Evolutionary conservation across 2,888 invertebrate genomes (phyloP).

Genomic region (Sinotaia quadrata): DNA sequence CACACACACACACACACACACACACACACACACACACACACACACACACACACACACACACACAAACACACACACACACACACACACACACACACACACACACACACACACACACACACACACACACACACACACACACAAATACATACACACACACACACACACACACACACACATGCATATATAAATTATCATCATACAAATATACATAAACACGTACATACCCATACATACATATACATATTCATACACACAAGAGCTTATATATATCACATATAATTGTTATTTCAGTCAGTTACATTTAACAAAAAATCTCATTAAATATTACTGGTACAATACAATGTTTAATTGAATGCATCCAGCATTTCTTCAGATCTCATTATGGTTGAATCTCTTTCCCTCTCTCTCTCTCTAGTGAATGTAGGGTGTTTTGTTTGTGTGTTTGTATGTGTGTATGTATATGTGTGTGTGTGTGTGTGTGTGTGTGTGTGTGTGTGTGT

Average conservation of each 20-base stretch:
- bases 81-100: background rate
- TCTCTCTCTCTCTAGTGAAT: too few relatives aligned
- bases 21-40: conserved; percentile 10
- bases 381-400: too few relatives aligned
- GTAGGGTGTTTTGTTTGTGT: too few relatives aligned
- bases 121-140: conserved; percentile 9
- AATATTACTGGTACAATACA: too few relatives aligned
- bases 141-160: conserved; percentile 6
- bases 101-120: background rate
- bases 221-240: background rate
- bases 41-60: conserved; percentile 9
- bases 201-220: background rate
- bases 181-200: background rate
- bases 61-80: conserved; percentile 1
- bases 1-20: conserved; percentile 16
- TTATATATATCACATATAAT: too few relatives aligned
- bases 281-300: too few relatives aligned
- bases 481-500: background rate
- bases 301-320: too few relatives aligned
- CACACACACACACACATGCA: conserved; percentile 10
- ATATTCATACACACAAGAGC: background rate
- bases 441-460: too few relatives aligned
- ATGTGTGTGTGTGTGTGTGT: background rate
- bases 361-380: too few relatives aligned
- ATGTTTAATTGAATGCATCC: too few relatives aligned